A percentile compares a stretch with the other conserved stretches of the same genome.
These are phyloP conservation scores for Whitmania pigra DNA, from an alignment of 1,140 invertebrate genomes.

Conservation along the genomic window DNA sequence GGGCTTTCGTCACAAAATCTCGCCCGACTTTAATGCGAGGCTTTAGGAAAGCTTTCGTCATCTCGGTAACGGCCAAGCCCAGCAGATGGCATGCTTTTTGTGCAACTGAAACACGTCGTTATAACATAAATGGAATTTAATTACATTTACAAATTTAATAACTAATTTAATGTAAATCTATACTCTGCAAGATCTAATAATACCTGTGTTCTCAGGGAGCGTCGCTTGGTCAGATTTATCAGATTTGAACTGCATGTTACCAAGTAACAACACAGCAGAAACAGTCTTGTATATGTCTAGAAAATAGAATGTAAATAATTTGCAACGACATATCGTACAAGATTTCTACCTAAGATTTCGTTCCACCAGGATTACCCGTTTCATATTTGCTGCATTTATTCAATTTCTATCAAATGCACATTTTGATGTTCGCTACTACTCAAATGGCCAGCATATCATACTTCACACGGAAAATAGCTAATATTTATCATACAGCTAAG, in stretches of 20 bases:
- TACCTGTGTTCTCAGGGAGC: slow-evolving; percentile 78
- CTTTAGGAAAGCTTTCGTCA: slow-evolving; percentile 93
- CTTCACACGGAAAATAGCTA: too few species aligned
- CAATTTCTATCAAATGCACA: too few species aligned
- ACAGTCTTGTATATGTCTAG: slow-evolving; percentile 84
- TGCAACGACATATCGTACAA: too few species aligned
- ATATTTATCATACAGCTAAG: too few species aligned
- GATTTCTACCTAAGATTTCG: too few species aligned
- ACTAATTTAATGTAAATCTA: too few species aligned
- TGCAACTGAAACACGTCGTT: slow-evolving; percentile 36
- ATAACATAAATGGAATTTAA: too few species aligned
- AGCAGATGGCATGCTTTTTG: slow-evolving; percentile 66
- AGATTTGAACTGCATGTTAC: slow-evolving; percentile 95
- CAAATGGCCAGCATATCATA: too few species aligned
- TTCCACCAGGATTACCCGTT: too few species aligned
- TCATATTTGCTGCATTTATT: too few species aligned
- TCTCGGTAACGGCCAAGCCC: slow-evolving; percentile 87
- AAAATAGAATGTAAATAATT: slow-evolving; percentile 23
- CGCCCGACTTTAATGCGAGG: slow-evolving; percentile 95
- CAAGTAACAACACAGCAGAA: slow-evolving; percentile 85
- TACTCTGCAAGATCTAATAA: not conserved
- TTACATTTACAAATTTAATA: too few species aligned
- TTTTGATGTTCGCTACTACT: too few species aligned
- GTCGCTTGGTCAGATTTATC: slow-evolving; percentile 98
- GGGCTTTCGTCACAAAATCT: slow-evolving; percentile 95